Conservation (phyloP, 2,797 vertebrate species). For the Hippocampus kuda region DNA sequence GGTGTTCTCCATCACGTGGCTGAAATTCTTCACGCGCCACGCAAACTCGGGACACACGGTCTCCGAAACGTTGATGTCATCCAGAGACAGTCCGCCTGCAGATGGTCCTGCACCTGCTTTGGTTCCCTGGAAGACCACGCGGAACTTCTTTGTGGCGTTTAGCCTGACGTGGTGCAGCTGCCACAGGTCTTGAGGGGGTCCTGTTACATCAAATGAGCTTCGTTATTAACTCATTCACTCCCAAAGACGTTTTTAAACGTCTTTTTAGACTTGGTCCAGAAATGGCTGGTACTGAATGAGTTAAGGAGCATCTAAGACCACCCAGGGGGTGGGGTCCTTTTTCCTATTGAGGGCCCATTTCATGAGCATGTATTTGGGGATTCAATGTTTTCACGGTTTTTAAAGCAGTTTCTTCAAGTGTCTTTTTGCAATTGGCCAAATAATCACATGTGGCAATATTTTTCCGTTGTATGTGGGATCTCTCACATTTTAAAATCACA, state of each 20-base stretch:
- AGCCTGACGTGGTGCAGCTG: constrained; percentile 76
- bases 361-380: not conserved
- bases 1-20: constrained; percentile 55
- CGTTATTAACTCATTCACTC: not conserved
- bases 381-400: too few relatives aligned
- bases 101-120: constrained; percentile 47
- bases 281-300: too few relatives aligned
- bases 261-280: too few relatives aligned
- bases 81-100: constrained; percentile 78
- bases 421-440: too few relatives aligned
- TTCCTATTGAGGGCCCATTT: not conserved
- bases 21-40: constrained; percentile 83
- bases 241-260: too few relatives aligned
- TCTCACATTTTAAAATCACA: too few relatives aligned
- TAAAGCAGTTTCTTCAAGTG: too few relatives aligned
- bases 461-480: too few relatives aligned
- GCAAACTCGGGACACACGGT: constrained; percentile 78
- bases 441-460: too few relatives aligned
- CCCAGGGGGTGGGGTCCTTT: not conserved
- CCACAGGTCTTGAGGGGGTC: constrained; percentile 67
- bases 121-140: constrained; percentile 73
- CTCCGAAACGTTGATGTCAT: constrained; percentile 89
- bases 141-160: constrained; percentile 70
- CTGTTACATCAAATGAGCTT: constrained; percentile 27
- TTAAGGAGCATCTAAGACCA: too few relatives aligned